These are phyloP conservation scores for Drosophila paracracens DNA, from an alignment of 2,888 invertebrate species.

Conservation along the genomic window DNA sequence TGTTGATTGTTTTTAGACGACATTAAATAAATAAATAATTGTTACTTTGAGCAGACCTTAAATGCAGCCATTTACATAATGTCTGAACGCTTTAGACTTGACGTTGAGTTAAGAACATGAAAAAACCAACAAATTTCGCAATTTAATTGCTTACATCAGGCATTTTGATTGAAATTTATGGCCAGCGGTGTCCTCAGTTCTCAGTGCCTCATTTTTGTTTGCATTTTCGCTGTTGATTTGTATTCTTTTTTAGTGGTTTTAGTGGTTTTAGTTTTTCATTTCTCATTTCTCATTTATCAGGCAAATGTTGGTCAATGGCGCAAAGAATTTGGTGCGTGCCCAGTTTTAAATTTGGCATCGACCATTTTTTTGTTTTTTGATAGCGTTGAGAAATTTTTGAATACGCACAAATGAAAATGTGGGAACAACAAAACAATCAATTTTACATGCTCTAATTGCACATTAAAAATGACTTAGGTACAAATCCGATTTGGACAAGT, in stretches of 20 bases:
- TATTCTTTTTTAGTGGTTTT: neutral
- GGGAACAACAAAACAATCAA: neutral
- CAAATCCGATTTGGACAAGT: conserved; percentile 14
- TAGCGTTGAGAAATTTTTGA: conserved; percentile 4
- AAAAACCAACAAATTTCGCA: conserved; percentile 53
- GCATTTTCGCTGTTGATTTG: conserved; percentile 12
- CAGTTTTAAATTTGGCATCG: conserved; percentile 53
- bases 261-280: conserved; percentile 23
- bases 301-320: conserved; percentile 73
- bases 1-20: neutral
- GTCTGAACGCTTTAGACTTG: conserved; percentile 32
- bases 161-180: conserved; percentile 75
- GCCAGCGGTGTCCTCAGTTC: conserved; percentile 70
- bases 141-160: conserved; percentile 75
- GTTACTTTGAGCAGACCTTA: conserved; percentile 26
- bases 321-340: conserved; percentile 34
- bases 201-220: conserved; percentile 19
- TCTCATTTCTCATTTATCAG: conserved; percentile 40
- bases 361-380: conserved; percentile 22
- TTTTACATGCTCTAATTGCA: conserved; percentile 27
- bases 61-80: conserved; percentile 10
- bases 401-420: conserved; percentile 7
- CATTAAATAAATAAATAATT: neutral
- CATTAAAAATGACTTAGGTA: conserved; percentile 39
- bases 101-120: conserved; percentile 28